Percentiles rank a stretch among this genome's conserved stretches.
These are phyloP conservation scores for Oreortyx pictus DNA, from an alignment of 2,797 vertebrate genomes.

Conservation along the genomic window DNA sequence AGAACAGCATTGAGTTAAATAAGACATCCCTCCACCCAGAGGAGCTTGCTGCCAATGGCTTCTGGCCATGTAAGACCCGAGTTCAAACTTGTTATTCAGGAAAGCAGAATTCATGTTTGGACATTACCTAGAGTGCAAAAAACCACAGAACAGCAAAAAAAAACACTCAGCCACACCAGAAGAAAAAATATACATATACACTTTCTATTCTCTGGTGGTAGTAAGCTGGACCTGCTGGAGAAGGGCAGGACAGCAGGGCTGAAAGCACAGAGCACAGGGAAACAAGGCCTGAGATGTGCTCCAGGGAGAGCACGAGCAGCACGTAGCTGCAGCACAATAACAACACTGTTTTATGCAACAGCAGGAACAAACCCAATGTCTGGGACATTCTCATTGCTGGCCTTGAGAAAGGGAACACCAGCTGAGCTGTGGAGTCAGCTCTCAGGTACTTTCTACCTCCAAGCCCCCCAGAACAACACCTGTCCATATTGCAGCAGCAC, in stretches of 20 bases:
- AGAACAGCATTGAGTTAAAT: not conserved
- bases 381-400: not conserved
- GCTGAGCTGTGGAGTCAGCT: not conserved
- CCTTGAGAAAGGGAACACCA: not conserved
- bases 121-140: not conserved
- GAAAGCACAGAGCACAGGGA: fast-evolving
- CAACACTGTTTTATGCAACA: not conserved
- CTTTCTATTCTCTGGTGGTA: not conserved
- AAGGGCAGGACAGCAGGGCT: not conserved
- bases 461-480: not conserved
- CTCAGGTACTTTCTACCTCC: not conserved
- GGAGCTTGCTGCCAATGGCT: not conserved
- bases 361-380: not conserved
- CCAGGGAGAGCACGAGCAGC: not conserved
- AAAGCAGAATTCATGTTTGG: not conserved
- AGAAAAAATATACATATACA: not conserved
- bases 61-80: not conserved
- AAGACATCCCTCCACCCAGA: not conserved
- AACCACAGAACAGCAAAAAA: not conserved
- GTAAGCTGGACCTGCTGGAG: not conserved
- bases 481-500: conserved; percentile 31
- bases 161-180: not conserved
- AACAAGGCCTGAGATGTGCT: not conserved
- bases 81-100: not conserved
- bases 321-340: fast-evolving